These are phyloP conservation scores for Petroica traversi DNA, from an alignment of 2,113 vertebrate genomes.

Conservation along the genomic window DNA sequence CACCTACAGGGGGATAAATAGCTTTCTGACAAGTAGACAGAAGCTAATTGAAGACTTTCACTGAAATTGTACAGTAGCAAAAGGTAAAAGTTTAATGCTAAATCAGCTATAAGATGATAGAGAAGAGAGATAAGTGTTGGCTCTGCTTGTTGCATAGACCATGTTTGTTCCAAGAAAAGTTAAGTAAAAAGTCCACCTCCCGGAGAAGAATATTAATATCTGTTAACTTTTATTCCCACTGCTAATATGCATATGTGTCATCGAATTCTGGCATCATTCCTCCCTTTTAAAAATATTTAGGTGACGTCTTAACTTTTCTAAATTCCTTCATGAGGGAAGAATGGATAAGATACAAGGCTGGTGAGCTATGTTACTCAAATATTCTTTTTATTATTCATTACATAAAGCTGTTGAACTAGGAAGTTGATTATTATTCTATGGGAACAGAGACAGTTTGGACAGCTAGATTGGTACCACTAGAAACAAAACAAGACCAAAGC, in stretches of 20 bases:
- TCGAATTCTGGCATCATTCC: not conserved
- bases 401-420: constrained; percentile 68
- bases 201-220: not conserved
- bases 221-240: not conserved
- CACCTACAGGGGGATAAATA: not conserved
- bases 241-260: not conserved
- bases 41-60: not conserved
- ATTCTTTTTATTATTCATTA: constrained; percentile 71
- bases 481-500: constrained; percentile 38
- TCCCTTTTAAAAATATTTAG: not conserved
- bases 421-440: constrained; percentile 74
- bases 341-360: not conserved
- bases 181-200: not conserved
- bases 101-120: not conserved
- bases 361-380: constrained; percentile 6
- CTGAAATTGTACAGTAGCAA: not conserved
- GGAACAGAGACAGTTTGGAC: constrained; percentile 70
- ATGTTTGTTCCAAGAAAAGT: not conserved
- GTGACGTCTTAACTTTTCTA: constrained; percentile 3
- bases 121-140: not conserved
- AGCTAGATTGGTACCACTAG: constrained; percentile 63
- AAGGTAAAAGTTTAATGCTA: not conserved
- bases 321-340: constrained; percentile 13
- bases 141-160: not conserved
- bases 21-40: not conserved